Percentiles rank a stretch among this genome's conserved stretches.
These are phyloP conservation scores for Pandemis corylana DNA, from an alignment of 2,888 invertebrate species.

Conservation along the genomic window DNA sequence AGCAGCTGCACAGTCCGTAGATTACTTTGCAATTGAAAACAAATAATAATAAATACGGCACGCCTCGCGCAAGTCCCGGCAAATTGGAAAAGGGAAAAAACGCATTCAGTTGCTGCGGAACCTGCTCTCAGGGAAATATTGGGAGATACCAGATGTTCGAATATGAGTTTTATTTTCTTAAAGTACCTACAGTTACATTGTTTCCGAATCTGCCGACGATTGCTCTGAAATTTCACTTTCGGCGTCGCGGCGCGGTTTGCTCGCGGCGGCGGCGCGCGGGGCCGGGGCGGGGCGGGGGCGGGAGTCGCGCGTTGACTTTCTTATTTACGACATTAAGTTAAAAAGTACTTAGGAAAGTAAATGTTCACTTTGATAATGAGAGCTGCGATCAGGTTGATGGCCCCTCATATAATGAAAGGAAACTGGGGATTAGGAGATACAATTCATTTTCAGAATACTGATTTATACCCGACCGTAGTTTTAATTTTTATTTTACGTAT, in stretches of 20 bases:
- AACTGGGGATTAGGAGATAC: too few species aligned
- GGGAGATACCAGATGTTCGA: slow-evolving; percentile 70
- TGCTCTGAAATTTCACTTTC: slow-evolving; percentile 29
- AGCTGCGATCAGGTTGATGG: not conserved
- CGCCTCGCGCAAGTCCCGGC: slow-evolving; percentile 66
- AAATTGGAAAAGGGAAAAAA: slow-evolving; percentile 76
- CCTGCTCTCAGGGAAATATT: slow-evolving; percentile 63
- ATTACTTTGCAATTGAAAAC: slow-evolving; percentile 84
- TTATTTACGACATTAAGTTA: not conserved
- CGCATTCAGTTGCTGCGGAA: slow-evolving; percentile 54
- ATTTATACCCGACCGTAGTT: too few species aligned
- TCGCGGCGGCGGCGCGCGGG: not conserved
- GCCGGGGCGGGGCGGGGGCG: not conserved
- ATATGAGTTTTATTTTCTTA: slow-evolving; percentile 66
- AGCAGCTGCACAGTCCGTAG: slow-evolving; percentile 77
- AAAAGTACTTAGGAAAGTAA: not conserved
- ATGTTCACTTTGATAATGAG: not conserved
- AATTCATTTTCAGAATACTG: too few species aligned
- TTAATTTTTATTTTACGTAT: too few species aligned
- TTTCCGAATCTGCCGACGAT: slow-evolving; percentile 42
- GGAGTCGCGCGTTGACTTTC: not conserved
- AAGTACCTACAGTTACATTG: slow-evolving; percentile 56
- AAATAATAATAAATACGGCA: slow-evolving; percentile 82
- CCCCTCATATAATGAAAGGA: too few species aligned
- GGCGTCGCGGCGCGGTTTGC: not conserved